Evolutionary conservation across 2,797 vertebrate genomes (phyloP), one percentile per base, ranked within the genome.

Genomic region (Picus viridis): DNA sequence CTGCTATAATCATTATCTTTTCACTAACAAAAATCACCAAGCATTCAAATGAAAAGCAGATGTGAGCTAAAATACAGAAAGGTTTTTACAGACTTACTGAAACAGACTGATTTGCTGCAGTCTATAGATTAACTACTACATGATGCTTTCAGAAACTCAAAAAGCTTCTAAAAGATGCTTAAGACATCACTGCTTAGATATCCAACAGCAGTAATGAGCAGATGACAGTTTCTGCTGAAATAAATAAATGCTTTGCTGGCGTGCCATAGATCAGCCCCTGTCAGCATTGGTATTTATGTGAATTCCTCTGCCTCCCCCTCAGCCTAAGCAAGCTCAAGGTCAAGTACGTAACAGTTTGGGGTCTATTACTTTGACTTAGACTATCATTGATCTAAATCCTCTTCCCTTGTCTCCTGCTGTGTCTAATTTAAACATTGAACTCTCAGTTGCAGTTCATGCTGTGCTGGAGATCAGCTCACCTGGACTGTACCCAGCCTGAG

Each of bases 371-470:
- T 2, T 23, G 70, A 26, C 47, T 47, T 45, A 82, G 90, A 76
- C 84, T 39, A 76, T 85, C 84, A 10, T 2, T 22, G 88, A 84
- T 30, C 54, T 64, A 77, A 95, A 96, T 92, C 96, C 88, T 30
- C 90, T 54, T 74, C 36, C 23, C 61, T 30, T 14, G 27, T 23
- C 59, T 78, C 75, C 85, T 1, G 12, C 76, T 14, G 78, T 0
- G 41, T 6, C 84, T 83, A 70, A 95, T 94, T 90, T 82, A 83
- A 89, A 36, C 68, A 0, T 79, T 63, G 81, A 91, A 19, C 93
- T 70, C 65, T 30, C 1, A 2, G 72, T 20, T 47, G 85, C 89
- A 43, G 91, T 12, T 89, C 89, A 80, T 0, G 4, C 57, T 30
- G 86, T 4, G 86, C 89, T 5, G 72, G 30, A 27, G 83, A 34